These are phyloP conservation scores for Cacoxenus indagator DNA, from an alignment of 2,888 invertebrate species.

Conservation along the genomic window DNA sequence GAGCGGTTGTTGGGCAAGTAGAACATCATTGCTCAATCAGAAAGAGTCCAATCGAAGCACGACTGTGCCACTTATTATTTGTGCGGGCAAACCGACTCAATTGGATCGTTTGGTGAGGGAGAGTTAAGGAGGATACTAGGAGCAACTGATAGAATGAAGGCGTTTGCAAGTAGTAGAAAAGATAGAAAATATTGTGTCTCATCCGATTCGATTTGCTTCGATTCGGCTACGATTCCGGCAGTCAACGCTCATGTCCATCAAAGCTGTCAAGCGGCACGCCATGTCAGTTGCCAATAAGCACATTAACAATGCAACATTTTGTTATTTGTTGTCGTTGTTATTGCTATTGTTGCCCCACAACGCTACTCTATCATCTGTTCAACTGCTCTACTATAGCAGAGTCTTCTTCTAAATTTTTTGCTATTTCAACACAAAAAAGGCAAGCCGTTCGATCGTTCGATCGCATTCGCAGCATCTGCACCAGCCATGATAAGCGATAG, in stretches of 20 bases:
- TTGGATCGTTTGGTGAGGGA: not conserved
- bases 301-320: constrained; percentile 8
- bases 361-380: no score
- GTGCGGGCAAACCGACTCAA: constrained; percentile 2
- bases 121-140: not conserved
- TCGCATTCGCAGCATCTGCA: not conserved
- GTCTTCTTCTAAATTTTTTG: no score
- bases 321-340: not conserved
- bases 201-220: no score
- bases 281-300: constrained; percentile 3
- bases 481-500: constrained; percentile 30
- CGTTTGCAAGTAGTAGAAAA: no score
- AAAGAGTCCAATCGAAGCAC: constrained; percentile 56
- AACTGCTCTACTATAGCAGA: no score
- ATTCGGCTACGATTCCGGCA: not conserved
- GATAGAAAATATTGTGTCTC: no score
- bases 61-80: constrained; percentile 61
- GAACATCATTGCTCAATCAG: constrained; percentile 59
- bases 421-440: not conserved
- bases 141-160: constrained; percentile 46
- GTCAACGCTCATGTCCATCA: constrained; percentile 9
- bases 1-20: not conserved
- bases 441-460: not conserved
- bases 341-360: not conserved
- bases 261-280: constrained; percentile 3